These are phyloP conservation scores for Cuculus canorus DNA, from an alignment of 2,797 vertebrate species.

Conservation along the genomic window DNA sequence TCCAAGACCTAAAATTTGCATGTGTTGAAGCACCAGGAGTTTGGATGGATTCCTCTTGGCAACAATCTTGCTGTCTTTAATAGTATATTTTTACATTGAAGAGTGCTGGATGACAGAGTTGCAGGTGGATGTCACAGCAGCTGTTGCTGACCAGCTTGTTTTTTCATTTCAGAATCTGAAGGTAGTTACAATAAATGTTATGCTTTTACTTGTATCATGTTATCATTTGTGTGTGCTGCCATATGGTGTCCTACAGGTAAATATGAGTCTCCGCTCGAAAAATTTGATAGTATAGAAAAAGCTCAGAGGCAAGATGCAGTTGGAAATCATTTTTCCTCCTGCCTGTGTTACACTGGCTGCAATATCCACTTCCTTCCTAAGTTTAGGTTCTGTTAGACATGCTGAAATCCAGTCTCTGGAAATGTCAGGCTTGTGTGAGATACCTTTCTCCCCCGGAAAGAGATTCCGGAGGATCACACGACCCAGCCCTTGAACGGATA, in stretches of 20 bases:
- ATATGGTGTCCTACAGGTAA: not conserved
- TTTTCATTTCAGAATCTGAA: not conserved
- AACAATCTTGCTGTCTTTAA: not conserved
- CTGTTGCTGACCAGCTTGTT: not conserved
- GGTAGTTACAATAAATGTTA: not conserved
- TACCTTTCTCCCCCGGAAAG: not conserved
- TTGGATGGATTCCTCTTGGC: not conserved
- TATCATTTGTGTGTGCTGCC: not conserved
- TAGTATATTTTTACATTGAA: not conserved
- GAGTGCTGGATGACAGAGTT: not conserved
- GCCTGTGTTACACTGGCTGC: not conserved
- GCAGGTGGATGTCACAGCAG: not conserved
- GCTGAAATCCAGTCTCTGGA: not conserved
- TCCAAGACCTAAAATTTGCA: not conserved
- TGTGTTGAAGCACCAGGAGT: not conserved
- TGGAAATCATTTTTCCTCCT: not conserved
- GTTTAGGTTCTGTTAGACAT: not conserved
- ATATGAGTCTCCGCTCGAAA: not conserved
- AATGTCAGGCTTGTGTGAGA: not conserved
- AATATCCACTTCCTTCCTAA: not conserved
- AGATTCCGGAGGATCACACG: not conserved
- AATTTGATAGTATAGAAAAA: not conserved
- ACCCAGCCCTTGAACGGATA: not conserved
- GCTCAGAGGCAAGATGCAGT: not conserved
- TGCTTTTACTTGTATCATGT: not conserved